These are phyloP conservation scores for Papilio aristodemus DNA, from an alignment of 1,140 invertebrate genomes.

Conservation along the genomic window DNA sequence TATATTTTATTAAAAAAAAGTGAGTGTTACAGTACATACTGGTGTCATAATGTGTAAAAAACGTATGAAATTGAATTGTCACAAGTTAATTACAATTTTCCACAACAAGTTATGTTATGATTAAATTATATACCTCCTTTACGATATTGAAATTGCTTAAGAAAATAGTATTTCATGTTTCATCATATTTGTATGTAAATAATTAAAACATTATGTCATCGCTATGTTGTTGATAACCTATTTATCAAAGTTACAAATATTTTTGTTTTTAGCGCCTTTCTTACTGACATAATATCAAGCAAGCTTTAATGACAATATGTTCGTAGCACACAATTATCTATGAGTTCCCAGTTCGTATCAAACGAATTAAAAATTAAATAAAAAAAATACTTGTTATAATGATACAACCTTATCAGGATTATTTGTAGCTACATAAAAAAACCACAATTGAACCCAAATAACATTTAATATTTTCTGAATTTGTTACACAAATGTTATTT, in stretches of 20 bases:
- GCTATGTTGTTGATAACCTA: conserved; percentile 9
- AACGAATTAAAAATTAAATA: too few species aligned
- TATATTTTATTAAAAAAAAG: too few species aligned
- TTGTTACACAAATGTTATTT: too few species aligned
- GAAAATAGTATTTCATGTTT: conserved; percentile 19
- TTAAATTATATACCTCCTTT: conserved; percentile 24
- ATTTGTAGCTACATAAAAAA: too few species aligned
- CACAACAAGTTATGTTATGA: conserved; percentile 18
- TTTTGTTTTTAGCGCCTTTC: background rate
- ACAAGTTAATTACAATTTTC: conserved; percentile 10
- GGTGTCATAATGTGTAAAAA: background rate
- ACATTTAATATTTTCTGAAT: too few species aligned
- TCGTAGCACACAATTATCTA: background rate
- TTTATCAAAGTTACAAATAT: conserved; percentile 21
- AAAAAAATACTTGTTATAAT: too few species aligned
- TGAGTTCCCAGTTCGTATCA: background rate
- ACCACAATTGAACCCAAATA: too few species aligned
- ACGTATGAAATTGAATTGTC: background rate
- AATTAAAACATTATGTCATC: conserved; percentile 16
- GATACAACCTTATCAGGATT: too few species aligned
- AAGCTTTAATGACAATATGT: background rate
- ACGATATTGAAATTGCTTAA: conserved; percentile 13
- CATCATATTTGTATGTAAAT: conserved; percentile 22
- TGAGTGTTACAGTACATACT: conserved; percentile 15
- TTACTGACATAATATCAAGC: background rate